A percentile compares a stretch with the other conserved stretches of the same genome.
Evolutionary conservation across 1,140 invertebrate genomes (phyloP).

Genomic region (Armadillidium nasatum): DNA sequence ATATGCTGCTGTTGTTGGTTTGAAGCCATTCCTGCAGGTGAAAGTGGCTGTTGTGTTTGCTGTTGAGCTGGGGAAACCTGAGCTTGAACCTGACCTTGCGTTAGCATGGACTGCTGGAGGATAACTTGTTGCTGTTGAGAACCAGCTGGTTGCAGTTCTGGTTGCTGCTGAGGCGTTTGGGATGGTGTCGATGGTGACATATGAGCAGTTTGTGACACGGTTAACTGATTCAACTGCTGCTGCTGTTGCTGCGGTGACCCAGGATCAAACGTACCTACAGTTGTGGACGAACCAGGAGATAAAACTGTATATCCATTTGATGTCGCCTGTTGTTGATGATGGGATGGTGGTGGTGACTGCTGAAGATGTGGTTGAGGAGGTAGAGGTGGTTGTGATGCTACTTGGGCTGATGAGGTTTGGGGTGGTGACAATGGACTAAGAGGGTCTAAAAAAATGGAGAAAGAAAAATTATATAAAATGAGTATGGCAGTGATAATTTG

Average conservation of each 20-base stretch:
- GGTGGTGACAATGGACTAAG: conserved; percentile 34
- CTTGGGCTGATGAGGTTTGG: conserved; percentile 27
- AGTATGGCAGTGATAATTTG: neutral
- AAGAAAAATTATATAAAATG: neutral
- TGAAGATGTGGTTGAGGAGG: neutral
- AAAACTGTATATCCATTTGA: neutral
- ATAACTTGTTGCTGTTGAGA: neutral
- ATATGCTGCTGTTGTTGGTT: conserved; percentile 19
- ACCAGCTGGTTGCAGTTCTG: neutral
- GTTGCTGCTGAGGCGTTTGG: neutral
- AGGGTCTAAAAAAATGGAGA: neutral
- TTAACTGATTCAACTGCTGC: neutral
- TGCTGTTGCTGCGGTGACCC: neutral
- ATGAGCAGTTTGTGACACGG: neutral
- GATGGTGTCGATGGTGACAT: neutral
- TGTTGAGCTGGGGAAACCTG: neutral
- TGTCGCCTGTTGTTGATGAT: neutral
- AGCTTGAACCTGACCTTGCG: neutral
- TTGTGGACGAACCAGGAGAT: neutral
- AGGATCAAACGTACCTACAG: conserved; percentile 6
- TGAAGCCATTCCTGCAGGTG: neutral
- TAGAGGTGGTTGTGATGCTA: neutral
- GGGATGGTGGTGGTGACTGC: neutral
- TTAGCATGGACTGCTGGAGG: neutral
- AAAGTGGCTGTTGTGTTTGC: neutral